phyloP scores from a whole-genome alignment of 1,140 invertebrate species.

The Aporrectodea caliginosa region DNA sequence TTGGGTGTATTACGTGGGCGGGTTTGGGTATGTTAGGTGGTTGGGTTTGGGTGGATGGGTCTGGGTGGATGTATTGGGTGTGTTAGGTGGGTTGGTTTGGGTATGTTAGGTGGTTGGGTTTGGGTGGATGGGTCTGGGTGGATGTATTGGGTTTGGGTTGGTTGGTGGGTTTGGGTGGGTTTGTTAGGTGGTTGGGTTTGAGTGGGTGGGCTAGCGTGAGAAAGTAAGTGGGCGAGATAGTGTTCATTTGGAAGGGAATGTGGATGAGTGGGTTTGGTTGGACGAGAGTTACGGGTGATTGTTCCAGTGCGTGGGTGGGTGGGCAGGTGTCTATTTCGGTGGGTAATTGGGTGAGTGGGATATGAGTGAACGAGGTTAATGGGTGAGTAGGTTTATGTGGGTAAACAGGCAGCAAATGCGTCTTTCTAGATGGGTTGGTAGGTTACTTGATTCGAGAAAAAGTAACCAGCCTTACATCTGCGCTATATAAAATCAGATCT shows the following conservation, averaged over 20 bases:
- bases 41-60: no score
- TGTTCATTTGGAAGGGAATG: background rate
- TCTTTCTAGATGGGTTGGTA: no score
- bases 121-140: no score
- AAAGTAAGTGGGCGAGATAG: background rate
- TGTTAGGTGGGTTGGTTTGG: background rate
- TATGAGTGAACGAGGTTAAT: background rate
- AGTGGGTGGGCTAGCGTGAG: background rate
- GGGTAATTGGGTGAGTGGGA: constrained; percentile 2
- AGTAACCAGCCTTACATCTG: no score
- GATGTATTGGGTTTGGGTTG: no score
- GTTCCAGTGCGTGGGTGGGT: background rate
- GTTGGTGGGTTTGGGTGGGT: background rate
- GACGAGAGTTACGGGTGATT: background rate
- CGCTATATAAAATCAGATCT: no score
- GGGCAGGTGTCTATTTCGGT: background rate
- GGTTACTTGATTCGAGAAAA: no score
- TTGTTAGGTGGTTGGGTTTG: background rate
- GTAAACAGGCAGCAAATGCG: no score
- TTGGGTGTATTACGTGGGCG: background rate
- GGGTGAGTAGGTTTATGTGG: constrained; percentile 1
- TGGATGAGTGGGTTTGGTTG: background rate
- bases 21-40: no score
- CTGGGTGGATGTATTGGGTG: no score
- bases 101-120: no score